A percentile compares a stretch with the other conserved stretches of the same genome.
These are phyloP conservation scores for Belgica antarctica DNA, from an alignment of 2,888 invertebrate species.

Conservation along the genomic window DNA sequence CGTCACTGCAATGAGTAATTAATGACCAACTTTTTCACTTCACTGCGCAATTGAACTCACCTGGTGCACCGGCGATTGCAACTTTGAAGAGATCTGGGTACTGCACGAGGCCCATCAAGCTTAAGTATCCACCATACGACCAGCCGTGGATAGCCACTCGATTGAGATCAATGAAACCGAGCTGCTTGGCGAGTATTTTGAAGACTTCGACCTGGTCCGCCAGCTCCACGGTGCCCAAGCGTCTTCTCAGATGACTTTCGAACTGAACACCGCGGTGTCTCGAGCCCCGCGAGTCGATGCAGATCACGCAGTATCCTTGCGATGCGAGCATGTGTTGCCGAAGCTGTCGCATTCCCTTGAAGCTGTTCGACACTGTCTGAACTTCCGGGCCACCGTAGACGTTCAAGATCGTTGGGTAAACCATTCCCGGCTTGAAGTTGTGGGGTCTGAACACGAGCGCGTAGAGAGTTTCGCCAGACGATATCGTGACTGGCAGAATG, in stretches of 20 bases:
- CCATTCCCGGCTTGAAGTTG: conserved; percentile 59
- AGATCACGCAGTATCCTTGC: conserved; percentile 92
- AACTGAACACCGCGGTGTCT: conserved; percentile 88
- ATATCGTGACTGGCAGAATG: conserved; percentile 67
- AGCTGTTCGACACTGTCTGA: conserved; percentile 93
- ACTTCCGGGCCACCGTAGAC: conserved; percentile 99
- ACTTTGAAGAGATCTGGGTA: conserved; percentile 92
- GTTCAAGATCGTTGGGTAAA: conserved; percentile 90
- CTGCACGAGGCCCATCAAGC: conserved; percentile 89
- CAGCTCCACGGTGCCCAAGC: conserved; percentile 92
- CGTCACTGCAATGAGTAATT: conserved; percentile 67
- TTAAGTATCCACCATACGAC: conserved; percentile 98
- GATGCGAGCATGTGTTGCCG: conserved; percentile 93
- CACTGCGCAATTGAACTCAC: conserved; percentile 4
- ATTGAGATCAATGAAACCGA: conserved; percentile 85
- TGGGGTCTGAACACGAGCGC: conserved; percentile 85
- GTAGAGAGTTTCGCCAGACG: conserved; percentile 69
- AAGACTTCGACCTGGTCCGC: conserved; percentile 95
- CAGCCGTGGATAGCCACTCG: conserved; percentile 96
- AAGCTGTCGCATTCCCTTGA: conserved; percentile 88
- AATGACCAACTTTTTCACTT: background rate
- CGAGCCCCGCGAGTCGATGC: conserved; percentile 94
- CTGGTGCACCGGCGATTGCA: conserved; percentile 92
- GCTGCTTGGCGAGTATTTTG: conserved; percentile 76
- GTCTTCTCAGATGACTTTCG: conserved; percentile 83